A percentile compares a stretch with the other conserved stretches of the same genome.
These are phyloP conservation scores for Patella depressa DNA, from an alignment of 2,888 invertebrate species.

Conservation along the genomic window DNA sequence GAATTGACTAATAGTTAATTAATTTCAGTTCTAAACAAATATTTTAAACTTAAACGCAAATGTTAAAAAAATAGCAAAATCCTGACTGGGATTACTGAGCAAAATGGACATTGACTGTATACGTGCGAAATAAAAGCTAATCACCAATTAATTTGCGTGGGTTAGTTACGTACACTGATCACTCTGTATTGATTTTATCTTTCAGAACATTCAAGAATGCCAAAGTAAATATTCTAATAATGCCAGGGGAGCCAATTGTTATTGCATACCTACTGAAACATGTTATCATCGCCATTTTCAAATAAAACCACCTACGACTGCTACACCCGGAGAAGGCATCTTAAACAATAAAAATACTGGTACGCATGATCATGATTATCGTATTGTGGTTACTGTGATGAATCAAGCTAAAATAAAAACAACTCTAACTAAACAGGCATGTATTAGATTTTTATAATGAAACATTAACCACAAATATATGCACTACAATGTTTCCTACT, in stretches of 20 bases:
- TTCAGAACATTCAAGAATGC: conserved; percentile 36
- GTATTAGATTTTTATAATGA: neutral
- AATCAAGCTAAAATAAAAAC: conserved; percentile 48
- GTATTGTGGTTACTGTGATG: conserved; percentile 43
- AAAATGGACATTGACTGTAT: no score
- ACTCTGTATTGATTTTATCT: neutral
- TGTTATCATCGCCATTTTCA: conserved; percentile 49
- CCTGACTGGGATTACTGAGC: no score
- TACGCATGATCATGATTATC: conserved; percentile 51
- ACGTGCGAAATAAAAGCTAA: no score
- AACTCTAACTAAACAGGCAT: conserved; percentile 37
- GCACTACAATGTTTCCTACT: no score
- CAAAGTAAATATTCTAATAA: conserved; percentile 31
- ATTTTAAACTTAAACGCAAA: no score
- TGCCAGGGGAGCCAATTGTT: conserved; percentile 44
- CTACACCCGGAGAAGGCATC: conserved; percentile 33
- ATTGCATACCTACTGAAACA: conserved; percentile 46
- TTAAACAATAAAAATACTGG: conserved; percentile 34
- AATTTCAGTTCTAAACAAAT: no score
- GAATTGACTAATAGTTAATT: no score
- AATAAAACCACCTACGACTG: conserved; percentile 33
- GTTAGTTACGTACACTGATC: no score
- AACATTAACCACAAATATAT: no score
- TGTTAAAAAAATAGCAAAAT: no score
- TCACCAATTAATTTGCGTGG: no score